phyloP scores from a whole-genome alignment of 2,113 vertebrate species.

The Thymallus thymallus region DNA sequence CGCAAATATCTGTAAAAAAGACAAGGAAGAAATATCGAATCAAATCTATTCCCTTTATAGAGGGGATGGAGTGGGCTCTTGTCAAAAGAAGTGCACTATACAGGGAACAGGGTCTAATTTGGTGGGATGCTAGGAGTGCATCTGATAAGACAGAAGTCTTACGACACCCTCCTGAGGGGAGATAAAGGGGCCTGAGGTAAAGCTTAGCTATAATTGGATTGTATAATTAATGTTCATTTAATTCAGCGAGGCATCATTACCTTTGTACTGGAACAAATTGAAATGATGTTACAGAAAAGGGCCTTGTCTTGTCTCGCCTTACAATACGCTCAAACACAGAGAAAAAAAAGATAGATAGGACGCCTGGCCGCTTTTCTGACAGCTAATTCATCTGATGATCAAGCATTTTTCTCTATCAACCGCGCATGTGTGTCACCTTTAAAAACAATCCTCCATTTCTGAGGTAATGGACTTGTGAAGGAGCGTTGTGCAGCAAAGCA shows the following conservation, averaged over 20 bases:
- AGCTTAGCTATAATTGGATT: neutral
- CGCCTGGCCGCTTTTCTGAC: neutral
- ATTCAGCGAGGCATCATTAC: neutral
- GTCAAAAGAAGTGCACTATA: too few species aligned
- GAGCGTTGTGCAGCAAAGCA: neutral
- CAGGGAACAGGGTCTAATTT: too few species aligned
- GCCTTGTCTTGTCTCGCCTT: neutral
- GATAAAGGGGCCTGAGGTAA: neutral
- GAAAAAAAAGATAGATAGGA: neutral
- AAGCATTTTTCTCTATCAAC: neutral
- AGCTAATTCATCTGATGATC: neutral
- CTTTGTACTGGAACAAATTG: slow-evolving; percentile 6
- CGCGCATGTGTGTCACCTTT: neutral
- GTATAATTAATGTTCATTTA: slow-evolving; percentile 4
- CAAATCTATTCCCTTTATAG: too few species aligned
- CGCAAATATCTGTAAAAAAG: too few species aligned
- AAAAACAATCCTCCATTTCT: neutral
- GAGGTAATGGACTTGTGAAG: neutral
- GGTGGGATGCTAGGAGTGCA: too few species aligned
- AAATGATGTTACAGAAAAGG: neutral
- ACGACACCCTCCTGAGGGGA: neutral
- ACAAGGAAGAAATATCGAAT: too few species aligned
- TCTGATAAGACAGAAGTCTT: too few species aligned
- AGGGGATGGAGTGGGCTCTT: too few species aligned
- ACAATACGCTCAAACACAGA: neutral